Conservation (phyloP, 2,888 invertebrate genomes). For the Geotrupes spiniger region DNA sequence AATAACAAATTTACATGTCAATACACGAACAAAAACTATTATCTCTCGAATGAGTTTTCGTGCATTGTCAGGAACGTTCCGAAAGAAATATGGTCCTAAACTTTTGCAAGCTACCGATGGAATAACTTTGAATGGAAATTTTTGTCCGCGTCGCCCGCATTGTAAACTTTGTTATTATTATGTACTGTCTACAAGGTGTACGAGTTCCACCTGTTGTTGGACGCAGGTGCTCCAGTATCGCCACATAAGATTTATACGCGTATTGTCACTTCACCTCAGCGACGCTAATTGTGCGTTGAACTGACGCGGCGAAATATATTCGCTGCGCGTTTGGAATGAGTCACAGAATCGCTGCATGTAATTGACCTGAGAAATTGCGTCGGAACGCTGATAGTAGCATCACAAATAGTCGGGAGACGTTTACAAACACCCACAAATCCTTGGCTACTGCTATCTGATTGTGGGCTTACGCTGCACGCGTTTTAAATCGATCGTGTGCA, state of each 20-base stretch:
- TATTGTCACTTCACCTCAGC: too few species aligned
- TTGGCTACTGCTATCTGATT: slow-evolving; percentile 3
- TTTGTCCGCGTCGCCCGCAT: too few species aligned
- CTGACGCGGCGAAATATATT: slow-evolving; percentile 2
- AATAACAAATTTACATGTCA: too few species aligned
- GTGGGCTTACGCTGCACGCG: neutral
- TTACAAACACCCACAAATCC: slow-evolving; percentile 6
- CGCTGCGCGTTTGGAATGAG: neutral
- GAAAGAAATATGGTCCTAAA: too few species aligned
- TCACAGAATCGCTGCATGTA: slow-evolving; percentile 1
- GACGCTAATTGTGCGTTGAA: neutral
- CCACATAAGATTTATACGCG: too few species aligned
- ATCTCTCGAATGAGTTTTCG: too few species aligned
- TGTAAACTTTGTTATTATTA: too few species aligned
- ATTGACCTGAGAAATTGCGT: slow-evolving; percentile 5
- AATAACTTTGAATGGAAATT: too few species aligned
- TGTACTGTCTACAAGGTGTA: too few species aligned
- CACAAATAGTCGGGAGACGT: slow-evolving; percentile 1
- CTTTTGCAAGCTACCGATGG: too few species aligned
- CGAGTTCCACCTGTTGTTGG: slow-evolving; percentile 2
- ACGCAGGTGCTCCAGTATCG: neutral
- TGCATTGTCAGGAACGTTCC: too few species aligned
- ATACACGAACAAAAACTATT: too few species aligned
- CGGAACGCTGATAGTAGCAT: neutral
- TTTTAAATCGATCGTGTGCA: neutral